Evolutionary conservation across 2,888 invertebrate species (phyloP).

Genomic region (Tortrix viridana): DNA sequence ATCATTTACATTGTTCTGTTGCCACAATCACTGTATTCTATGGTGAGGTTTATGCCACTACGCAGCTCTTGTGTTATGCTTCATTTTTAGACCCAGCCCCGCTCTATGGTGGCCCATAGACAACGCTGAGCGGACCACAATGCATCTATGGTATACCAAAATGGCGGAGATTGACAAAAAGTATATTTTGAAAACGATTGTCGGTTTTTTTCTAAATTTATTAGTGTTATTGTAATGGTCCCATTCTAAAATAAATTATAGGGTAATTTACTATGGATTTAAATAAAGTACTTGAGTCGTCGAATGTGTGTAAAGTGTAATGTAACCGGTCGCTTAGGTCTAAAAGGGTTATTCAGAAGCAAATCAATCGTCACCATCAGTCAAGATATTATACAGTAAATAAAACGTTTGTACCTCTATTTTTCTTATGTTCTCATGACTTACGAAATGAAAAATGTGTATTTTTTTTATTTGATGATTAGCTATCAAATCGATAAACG

Average conservation of each 20-base stretch:
- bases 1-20: not conserved
- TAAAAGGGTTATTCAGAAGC: too few species aligned
- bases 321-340: too few species aligned
- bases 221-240: constrained; percentile 49
- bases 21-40: constrained; percentile 33
- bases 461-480: too few species aligned
- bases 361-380: too few species aligned
- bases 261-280: not conserved
- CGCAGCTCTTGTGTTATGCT: constrained; percentile 71
- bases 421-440: too few species aligned
- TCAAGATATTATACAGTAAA: too few species aligned
- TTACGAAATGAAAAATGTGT: too few species aligned
- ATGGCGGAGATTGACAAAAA: constrained; percentile 47
- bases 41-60: constrained; percentile 49
- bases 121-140: constrained; percentile 40
- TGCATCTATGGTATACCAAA: constrained; percentile 46
- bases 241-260: constrained; percentile 16
- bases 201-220: constrained; percentile 45
- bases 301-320: too few species aligned
- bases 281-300: too few species aligned
- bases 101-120: constrained; percentile 46
- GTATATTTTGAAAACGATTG: constrained; percentile 52
- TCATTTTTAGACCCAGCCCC: constrained; percentile 57
- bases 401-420: too few species aligned
- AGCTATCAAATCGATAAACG: too few species aligned